phyloP scores from a whole-genome alignment of 2,888 invertebrate species.

The Meandrusa payeni region DNA sequence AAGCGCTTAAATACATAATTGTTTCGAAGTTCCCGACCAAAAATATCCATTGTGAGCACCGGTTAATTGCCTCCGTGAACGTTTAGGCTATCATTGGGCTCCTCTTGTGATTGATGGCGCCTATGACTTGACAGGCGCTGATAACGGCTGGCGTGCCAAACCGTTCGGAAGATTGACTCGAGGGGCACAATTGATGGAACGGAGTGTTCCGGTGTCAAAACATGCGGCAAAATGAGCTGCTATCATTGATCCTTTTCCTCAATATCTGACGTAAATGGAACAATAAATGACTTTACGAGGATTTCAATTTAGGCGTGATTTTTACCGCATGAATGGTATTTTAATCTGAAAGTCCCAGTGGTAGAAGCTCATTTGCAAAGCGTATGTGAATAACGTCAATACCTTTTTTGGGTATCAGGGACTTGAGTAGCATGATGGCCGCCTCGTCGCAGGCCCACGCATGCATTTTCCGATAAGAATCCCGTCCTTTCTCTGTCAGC shows the following conservation, averaged over 20 bases:
- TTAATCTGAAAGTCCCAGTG: conserved; percentile 24
- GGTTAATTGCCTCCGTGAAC: conserved; percentile 57
- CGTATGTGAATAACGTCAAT: conserved; percentile 66
- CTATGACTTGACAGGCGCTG: conserved; percentile 57
- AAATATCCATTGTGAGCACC: conserved; percentile 60
- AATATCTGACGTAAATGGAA: neutral
- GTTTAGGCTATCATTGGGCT: conserved; percentile 45
- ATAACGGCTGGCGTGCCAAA: conserved; percentile 58
- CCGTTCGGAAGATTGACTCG: conserved; percentile 60
- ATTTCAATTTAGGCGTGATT: too few relatives aligned
- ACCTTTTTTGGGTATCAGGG: conserved; percentile 99
- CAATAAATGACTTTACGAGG: conserved; percentile 25
- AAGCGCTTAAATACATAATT: conserved; percentile 34
- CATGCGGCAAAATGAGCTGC: conserved; percentile 42
- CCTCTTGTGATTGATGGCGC: conserved; percentile 69
- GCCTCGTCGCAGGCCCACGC: conserved; percentile 99
- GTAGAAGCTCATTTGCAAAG: conserved; percentile 31
- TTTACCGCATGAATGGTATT: too few relatives aligned
- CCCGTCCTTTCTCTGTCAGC: conserved; percentile 98
- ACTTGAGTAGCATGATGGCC: conserved; percentile 97
- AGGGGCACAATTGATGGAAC: conserved; percentile 46
- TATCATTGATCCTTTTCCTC: conserved; percentile 25
- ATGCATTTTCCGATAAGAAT: conserved; percentile 99
- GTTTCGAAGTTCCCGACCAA: conserved; percentile 41
- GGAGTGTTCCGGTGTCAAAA: conserved; percentile 40